A percentile compares a stretch with the other conserved stretches of the same genome.
Evolutionary conservation across 2,797 vertebrate species (phyloP).

Genomic region (Pangasius djambal): DNA sequence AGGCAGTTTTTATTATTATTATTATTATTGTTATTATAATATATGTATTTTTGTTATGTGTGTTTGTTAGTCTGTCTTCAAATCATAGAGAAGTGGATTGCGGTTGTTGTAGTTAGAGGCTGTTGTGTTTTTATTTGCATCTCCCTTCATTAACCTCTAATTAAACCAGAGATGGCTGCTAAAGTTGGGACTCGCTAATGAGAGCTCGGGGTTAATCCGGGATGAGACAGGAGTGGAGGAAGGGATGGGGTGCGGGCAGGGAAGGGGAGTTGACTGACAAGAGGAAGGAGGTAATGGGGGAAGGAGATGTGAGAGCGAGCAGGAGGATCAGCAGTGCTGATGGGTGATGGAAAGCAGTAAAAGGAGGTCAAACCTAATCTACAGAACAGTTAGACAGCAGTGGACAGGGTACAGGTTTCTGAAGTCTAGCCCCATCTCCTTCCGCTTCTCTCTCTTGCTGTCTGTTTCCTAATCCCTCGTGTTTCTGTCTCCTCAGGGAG

Average conservation of each 20-base stretch:
- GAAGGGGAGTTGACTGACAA: slow-evolving; percentile 23
- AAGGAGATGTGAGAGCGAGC: slow-evolving; percentile 13
- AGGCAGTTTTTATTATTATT: background rate
- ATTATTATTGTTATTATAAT: background rate
- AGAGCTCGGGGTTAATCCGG: slow-evolving; percentile 26
- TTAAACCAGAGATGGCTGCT: slow-evolving; percentile 20
- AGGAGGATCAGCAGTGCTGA: slow-evolving; percentile 26
- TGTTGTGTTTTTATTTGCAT: slow-evolving; percentile 19
- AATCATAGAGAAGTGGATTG: slow-evolving; percentile 26
- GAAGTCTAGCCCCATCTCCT: slow-evolving; percentile 13
- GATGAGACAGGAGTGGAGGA: slow-evolving; percentile 5
- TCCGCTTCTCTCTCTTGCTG: background rate
- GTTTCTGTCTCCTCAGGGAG: slow-evolving; percentile 70
- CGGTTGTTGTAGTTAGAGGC: background rate
- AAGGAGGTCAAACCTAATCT: slow-evolving; percentile 49
- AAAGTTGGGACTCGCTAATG: slow-evolving; percentile 21
- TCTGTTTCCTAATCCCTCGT: slow-evolving; percentile 3
- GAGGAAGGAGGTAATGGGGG: slow-evolving; percentile 6
- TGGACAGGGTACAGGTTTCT: slow-evolving; percentile 30
- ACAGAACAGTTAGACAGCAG: slow-evolving; percentile 37
- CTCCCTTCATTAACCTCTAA: slow-evolving; percentile 48
- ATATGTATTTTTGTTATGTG: background rate
- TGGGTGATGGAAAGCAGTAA: slow-evolving; percentile 46
- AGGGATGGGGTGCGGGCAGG: background rate
- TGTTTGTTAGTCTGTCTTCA: background rate